Evolutionary conservation across 2,888 invertebrate genomes (phyloP).

Genomic region (Catotricha subobsoleta): DNA sequence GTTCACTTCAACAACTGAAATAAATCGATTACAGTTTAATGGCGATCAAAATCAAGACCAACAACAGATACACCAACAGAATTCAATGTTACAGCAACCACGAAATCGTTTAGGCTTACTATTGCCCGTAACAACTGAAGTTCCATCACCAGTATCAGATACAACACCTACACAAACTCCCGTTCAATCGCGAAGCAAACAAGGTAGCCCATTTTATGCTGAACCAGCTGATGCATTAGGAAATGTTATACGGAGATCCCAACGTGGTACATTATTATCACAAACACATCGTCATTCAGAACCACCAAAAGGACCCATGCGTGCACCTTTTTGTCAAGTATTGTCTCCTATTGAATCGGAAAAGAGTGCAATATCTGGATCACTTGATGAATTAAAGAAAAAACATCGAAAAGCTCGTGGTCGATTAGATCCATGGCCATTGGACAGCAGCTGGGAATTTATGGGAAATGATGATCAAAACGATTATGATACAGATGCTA

Average conservation of each 20-base stretch:
- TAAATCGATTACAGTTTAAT: neutral
- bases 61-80: slow-evolving; percentile 12
- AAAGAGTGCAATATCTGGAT: slow-evolving; percentile 26
- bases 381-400: slow-evolving; percentile 31
- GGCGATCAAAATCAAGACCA: slow-evolving; percentile 5
- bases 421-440: slow-evolving; percentile 49
- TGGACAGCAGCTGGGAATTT: slow-evolving; percentile 84
- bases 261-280: slow-evolving; percentile 23
- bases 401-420: slow-evolving; percentile 32
- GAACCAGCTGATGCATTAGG: slow-evolving; percentile 74
- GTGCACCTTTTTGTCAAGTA: slow-evolving; percentile 34
- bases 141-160: slow-evolving; percentile 14
- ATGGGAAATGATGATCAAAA: slow-evolving; percentile 39
- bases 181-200: slow-evolving; percentile 32
- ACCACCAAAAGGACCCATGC: slow-evolving; percentile 32
- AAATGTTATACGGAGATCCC: slow-evolving; percentile 25
- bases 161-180: slow-evolving; percentile 22
- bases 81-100: slow-evolving; percentile 13
- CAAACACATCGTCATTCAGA: slow-evolving; percentile 42
- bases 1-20: neutral
- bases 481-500: slow-evolving; percentile 23
- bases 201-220: slow-evolving; percentile 74
- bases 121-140: slow-evolving; percentile 20
- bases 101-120: slow-evolving; percentile 23
- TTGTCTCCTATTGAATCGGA: slow-evolving; percentile 37